These are phyloP conservation scores for Prolemur simus DNA, from an alignment of 2,113 vertebrate species.

Conservation along the genomic window DNA sequence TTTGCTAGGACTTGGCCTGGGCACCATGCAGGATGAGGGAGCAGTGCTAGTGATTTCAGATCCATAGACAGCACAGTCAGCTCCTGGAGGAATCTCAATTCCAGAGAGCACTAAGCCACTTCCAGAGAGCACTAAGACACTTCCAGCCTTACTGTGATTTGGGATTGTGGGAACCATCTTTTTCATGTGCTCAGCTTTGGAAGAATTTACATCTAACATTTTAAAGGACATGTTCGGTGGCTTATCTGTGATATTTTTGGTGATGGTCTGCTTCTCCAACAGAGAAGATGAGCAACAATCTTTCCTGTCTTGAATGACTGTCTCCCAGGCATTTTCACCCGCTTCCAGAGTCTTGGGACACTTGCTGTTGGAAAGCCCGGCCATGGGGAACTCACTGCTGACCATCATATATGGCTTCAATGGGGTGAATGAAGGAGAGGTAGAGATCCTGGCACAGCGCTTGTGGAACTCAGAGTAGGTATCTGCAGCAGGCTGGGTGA, in stretches of 20 bases:
- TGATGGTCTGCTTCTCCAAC: slow-evolving; percentile 86
- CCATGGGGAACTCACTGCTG: slow-evolving; percentile 82
- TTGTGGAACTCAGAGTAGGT: slow-evolving; percentile 89
- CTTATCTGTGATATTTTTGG: slow-evolving; percentile 91
- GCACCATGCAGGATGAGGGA: slow-evolving; percentile 89
- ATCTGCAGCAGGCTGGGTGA: slow-evolving; percentile 80
- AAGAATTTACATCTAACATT: slow-evolving; percentile 85
- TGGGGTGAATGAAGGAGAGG: slow-evolving; percentile 86
- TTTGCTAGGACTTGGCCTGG: slow-evolving; percentile 81
- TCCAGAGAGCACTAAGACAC: too few species aligned
- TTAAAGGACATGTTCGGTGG: slow-evolving; percentile 92
- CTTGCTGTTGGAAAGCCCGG: slow-evolving; percentile 84
- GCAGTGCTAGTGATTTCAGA: slow-evolving; percentile 90
- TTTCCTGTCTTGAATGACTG: slow-evolving; percentile 83
- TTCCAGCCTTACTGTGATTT: slow-evolving; percentile 78
- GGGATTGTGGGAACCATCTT: slow-evolving; percentile 86
- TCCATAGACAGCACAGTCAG: slow-evolving; percentile 85
- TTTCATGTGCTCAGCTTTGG: slow-evolving; percentile 86
- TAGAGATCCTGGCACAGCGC: slow-evolving; percentile 87
- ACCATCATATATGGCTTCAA: slow-evolving; percentile 86
- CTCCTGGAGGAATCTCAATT: slow-evolving; percentile 84
- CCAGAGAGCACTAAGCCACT: too few species aligned
- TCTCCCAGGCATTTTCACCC: slow-evolving; percentile 74
- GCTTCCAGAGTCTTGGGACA: slow-evolving; percentile 86
- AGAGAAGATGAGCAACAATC: slow-evolving; percentile 85